Conservation (phyloP, 1,140 invertebrate genomes). For the Saxidomus purpurata region DNA sequence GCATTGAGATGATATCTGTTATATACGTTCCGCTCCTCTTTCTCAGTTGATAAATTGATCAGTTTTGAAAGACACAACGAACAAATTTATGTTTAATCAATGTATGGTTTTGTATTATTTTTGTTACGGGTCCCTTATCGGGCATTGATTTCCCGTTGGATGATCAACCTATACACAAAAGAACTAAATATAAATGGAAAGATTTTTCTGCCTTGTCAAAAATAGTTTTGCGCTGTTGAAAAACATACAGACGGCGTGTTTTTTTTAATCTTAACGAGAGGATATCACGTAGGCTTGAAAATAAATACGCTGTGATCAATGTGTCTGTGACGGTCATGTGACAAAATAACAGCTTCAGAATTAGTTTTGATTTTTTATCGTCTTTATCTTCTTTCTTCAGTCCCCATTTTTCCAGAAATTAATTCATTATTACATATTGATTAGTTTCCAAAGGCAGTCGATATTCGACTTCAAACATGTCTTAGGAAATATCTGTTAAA, state of each 20-base stretch:
- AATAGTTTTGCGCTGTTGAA: not conserved
- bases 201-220: not conserved
- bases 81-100: not conserved
- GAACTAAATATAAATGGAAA: not conserved
- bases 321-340: too few relatives aligned
- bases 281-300: not conserved
- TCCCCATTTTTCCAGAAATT: too few relatives aligned
- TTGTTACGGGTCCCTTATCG: not conserved
- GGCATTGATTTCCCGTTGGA: not conserved
- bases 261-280: not conserved
- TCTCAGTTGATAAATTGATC: not conserved
- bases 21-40: not conserved
- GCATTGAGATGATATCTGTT: too few relatives aligned
- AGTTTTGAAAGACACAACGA: not conserved
- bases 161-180: not conserved
- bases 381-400: too few relatives aligned
- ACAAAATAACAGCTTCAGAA: too few relatives aligned
- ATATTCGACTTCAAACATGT: too few relatives aligned
- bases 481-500: too few relatives aligned
- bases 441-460: too few relatives aligned
- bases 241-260: too few relatives aligned
- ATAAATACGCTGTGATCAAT: not conserved
- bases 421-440: too few relatives aligned
- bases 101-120: not conserved
- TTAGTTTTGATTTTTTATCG: too few relatives aligned